Percentiles rank a stretch among this genome's conserved stretches.
Evolutionary conservation across 1,140 invertebrate genomes (phyloP).

Genomic region (Micrasema minimum): DNA sequence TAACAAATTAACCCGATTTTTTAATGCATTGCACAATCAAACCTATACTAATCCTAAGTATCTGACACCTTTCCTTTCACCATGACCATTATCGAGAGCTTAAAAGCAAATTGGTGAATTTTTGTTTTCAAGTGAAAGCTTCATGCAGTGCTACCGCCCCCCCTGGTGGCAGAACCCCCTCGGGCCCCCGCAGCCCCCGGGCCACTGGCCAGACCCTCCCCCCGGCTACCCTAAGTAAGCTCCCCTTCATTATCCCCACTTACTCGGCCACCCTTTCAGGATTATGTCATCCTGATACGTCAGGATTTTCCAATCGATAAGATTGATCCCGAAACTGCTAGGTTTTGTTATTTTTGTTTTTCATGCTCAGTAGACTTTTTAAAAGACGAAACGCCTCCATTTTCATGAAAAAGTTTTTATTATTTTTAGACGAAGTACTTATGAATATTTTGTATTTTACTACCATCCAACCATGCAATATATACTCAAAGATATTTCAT

Average conservation of each 20-base stretch:
- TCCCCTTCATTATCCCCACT: constrained; percentile 53
- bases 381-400: too few relatives aligned
- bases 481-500: too few relatives aligned
- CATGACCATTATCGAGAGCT: constrained; percentile 20
- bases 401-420: too few relatives aligned
- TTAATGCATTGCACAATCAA: too few relatives aligned
- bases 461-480: too few relatives aligned
- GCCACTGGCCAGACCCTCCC: constrained; percentile 47
- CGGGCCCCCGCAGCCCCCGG: constrained; percentile 38
- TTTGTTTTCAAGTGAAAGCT: constrained; percentile 53
- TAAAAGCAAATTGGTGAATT: constrained; percentile 35
- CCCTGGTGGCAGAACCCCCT: constrained; percentile 49
- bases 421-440: too few relatives aligned
- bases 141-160: constrained; percentile 51
- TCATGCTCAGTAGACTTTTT: too few relatives aligned
- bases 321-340: too few relatives aligned
- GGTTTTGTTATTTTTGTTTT: too few relatives aligned
- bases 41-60: neutral
- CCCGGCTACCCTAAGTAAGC: constrained; percentile 53
- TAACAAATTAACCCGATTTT: too few relatives aligned
- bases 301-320: too few relatives aligned
- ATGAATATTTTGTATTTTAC: too few relatives aligned
- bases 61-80: constrained; percentile 5
- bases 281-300: neutral
- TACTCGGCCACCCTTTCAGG: constrained; percentile 19